Conservation (phyloP, 2,888 invertebrate species). For the Diaphora mendica region DNA sequence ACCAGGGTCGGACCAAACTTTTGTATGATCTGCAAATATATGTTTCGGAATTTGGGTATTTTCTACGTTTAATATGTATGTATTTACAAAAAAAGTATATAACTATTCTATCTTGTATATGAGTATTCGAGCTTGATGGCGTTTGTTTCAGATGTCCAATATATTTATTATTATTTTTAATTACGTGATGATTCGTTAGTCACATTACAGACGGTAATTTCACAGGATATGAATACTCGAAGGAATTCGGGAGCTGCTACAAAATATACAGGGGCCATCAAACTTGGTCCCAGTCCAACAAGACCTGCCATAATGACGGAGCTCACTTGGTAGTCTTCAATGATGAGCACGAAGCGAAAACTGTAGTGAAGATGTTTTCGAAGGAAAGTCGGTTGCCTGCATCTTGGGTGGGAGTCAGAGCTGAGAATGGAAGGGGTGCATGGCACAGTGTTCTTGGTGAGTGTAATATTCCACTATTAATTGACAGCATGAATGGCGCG, state of each 20-base stretch:
- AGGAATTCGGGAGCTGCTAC: neutral
- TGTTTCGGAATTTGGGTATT: too few relatives aligned
- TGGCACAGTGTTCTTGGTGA: constrained; percentile 2
- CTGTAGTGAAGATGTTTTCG: neutral
- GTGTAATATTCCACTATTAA: neutral
- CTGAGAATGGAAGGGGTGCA: neutral
- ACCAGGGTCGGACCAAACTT: too few relatives aligned
- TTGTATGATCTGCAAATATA: too few relatives aligned
- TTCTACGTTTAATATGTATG: too few relatives aligned
- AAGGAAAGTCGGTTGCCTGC: neutral
- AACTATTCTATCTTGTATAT: too few relatives aligned
- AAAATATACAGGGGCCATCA: neutral
- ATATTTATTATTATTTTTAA: too few relatives aligned
- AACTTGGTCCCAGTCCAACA: neutral
- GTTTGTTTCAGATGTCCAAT: too few relatives aligned
- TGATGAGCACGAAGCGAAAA: neutral
- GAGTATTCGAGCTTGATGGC: too few relatives aligned
- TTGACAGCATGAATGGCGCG: neutral
- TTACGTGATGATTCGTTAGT: neutral
- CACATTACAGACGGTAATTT: neutral
- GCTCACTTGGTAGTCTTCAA: neutral
- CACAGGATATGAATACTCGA: neutral
- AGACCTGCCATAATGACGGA: neutral
- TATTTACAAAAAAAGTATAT: too few relatives aligned
- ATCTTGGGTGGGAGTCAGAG: constrained; percentile 4